phyloP scores from a whole-genome alignment of 2,113 vertebrate species.

The Epinephelus moara region DNA sequence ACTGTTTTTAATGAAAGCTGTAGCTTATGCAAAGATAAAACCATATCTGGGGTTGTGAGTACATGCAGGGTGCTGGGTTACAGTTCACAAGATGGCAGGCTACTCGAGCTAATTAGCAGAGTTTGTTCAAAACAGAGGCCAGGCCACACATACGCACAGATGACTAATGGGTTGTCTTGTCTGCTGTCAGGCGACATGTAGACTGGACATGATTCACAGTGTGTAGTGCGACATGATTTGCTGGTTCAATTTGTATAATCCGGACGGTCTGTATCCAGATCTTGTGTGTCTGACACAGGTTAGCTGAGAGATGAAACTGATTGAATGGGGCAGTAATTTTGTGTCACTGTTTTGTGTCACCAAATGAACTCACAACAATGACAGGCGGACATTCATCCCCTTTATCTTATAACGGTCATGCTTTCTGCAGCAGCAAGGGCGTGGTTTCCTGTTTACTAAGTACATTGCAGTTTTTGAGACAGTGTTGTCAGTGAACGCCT shows the following conservation, averaged over 20 bases:
- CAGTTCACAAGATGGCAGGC: not conserved
- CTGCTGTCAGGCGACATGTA: not conserved
- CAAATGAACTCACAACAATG: not conserved
- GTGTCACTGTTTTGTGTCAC: not conserved
- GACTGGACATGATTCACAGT: not conserved
- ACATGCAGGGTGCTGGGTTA: not conserved
- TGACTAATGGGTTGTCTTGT: not conserved
- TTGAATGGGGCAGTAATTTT: not conserved
- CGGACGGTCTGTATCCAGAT: not conserved
- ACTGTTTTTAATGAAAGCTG: not conserved
- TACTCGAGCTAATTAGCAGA: not conserved
- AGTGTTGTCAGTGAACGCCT: not conserved
- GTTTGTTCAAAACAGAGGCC: constrained; percentile 1
- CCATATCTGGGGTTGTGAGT: not conserved
- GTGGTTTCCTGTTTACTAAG: constrained; percentile 31
- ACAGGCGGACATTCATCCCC: too few relatives aligned
- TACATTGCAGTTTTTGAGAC: not conserved
- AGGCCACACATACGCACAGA: not conserved
- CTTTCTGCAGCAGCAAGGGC: not conserved
- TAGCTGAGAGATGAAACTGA: not conserved
- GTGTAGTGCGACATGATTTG: not conserved
- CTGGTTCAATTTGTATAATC: not conserved
- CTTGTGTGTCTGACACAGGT: not conserved
- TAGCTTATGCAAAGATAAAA: not conserved
- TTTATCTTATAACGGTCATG: not conserved